These are phyloP conservation scores for Rotaria macrura DNA, from an alignment of 2,888 invertebrate species.

Conservation along the genomic window DNA sequence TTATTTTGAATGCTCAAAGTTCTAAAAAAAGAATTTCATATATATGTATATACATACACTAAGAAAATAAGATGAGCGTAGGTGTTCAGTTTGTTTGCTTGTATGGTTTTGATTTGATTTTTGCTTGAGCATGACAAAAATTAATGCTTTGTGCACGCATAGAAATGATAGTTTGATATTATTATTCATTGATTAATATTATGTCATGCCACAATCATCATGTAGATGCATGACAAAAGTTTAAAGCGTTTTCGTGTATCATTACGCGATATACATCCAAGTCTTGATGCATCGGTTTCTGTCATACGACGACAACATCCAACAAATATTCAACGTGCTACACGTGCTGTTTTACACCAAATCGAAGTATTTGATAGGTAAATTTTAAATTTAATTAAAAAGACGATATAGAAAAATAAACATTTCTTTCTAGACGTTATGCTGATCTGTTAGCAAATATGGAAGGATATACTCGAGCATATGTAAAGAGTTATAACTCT, in stretches of 20 bases:
- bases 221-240: constrained; percentile 16
- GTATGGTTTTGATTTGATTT: no score
- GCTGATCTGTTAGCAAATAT: neutral
- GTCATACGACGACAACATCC: neutral
- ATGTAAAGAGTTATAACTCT: neutral
- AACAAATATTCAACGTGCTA: neutral
- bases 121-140: no score
- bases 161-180: no score
- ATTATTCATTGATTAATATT: no score
- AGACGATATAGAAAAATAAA: no score
- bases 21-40: neutral
- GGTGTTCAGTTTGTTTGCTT: no score
- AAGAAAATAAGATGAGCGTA: no score
- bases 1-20: neutral
- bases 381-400: no score
- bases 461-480: neutral
- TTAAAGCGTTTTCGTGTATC: constrained; percentile 3
- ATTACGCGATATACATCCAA: neutral
- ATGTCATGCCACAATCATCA: neutral
- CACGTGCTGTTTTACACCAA: neutral
- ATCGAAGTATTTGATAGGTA: constrained; percentile 1
- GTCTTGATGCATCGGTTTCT: neutral
- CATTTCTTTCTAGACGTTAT: neutral
- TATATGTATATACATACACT: no score
- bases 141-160: no score